phyloP scores from a whole-genome alignment of 23 tunicate species.

The Diplosoma virens region DNA sequence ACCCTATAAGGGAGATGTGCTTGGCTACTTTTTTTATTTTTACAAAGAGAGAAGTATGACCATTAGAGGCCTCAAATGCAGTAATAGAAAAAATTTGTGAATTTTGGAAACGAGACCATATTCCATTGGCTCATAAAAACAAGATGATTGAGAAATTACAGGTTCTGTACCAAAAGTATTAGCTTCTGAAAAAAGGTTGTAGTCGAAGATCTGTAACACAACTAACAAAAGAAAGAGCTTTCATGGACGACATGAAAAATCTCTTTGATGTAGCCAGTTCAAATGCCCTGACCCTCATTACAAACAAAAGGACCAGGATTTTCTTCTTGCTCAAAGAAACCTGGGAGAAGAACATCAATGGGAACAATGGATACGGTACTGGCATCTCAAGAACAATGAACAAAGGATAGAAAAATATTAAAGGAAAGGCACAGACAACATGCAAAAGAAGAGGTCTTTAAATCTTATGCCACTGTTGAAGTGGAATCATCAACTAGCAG shows the following conservation, averaged over 20 bases:
- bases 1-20: too few species aligned
- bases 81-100: constrained; percentile 2
- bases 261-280: too few species aligned
- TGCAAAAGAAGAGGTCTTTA: neutral
- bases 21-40: too few species aligned
- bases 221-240: too few species aligned
- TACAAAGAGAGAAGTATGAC: too few species aligned
- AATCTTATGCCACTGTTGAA: neutral
- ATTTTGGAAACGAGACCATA: neutral
- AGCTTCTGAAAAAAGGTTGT: too few species aligned
- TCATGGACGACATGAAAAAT: too few species aligned
- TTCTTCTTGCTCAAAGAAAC: neutral
- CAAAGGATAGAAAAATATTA: neutral
- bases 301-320: neutral
- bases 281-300: too few species aligned
- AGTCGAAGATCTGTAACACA: too few species aligned
- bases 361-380: too few species aligned
- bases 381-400: neutral
- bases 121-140: neutral
- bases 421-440: constrained; percentile 4
- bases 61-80: too few species aligned
- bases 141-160: neutral
- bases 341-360: neutral
- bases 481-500: constrained; percentile 24
- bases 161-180: neutral